phyloP scores from a whole-genome alignment of 2,113 vertebrate genomes.

The Grammomys surdaster region DNA sequence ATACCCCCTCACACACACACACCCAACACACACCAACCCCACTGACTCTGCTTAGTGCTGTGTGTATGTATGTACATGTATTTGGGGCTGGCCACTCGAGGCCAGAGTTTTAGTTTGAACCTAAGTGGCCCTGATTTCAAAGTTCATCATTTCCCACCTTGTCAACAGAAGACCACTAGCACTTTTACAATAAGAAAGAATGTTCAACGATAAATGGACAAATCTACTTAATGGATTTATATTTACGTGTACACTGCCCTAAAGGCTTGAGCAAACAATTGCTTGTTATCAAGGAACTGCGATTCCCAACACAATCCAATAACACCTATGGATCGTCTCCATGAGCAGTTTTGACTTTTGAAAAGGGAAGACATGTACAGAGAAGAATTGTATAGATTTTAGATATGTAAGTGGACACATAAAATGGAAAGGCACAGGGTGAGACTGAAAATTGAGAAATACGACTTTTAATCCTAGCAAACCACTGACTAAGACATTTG shows the following conservation, averaged over 20 bases:
- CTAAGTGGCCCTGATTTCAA: not conserved
- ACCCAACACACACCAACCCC: not conserved
- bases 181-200: not conserved
- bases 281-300: not conserved
- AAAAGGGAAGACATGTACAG: slow-evolving; percentile 30
- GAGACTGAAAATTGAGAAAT: slow-evolving; percentile 32
- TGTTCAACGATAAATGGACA: not conserved
- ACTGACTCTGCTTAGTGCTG: not conserved
- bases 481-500: slow-evolving; percentile 43
- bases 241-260: slow-evolving; percentile 33
- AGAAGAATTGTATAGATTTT: slow-evolving; percentile 44
- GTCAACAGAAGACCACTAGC: not conserved
- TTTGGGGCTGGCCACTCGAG: not conserved
- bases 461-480: slow-evolving; percentile 1
- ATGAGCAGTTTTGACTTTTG: slow-evolving; percentile 27
- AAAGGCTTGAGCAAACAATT: slow-evolving; percentile 29
- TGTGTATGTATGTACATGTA: not conserved
- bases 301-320: not conserved
- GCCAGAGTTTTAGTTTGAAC: slow-evolving; percentile 9
- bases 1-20: too few relatives aligned
- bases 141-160: not conserved
- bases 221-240: not conserved
- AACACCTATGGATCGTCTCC: not conserved
- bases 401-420: not conserved
- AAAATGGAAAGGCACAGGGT: not conserved